Evolutionary conservation across 2,888 invertebrate genomes (phyloP).

Genomic region (Brenthis daphne): DNA sequence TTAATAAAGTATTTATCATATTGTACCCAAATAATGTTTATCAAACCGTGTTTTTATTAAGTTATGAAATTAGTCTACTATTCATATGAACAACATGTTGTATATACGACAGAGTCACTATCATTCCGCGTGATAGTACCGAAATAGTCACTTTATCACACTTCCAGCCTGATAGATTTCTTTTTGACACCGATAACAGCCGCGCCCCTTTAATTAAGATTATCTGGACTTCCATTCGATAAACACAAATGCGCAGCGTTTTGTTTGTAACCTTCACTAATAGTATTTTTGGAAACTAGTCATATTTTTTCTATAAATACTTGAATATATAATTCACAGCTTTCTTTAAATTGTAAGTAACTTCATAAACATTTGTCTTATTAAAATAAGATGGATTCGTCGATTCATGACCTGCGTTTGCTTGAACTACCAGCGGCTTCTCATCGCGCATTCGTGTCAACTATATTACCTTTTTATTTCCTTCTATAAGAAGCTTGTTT

Average conservation of each 20-base stretch:
- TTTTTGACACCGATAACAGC: constrained; percentile 48
- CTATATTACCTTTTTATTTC: constrained; percentile 24
- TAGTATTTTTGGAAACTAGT: constrained; percentile 11
- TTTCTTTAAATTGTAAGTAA: too few relatives aligned
- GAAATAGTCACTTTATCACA: constrained; percentile 28
- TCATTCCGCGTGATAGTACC: constrained; percentile 24
- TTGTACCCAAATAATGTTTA: constrained; percentile 8
- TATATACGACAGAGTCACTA: constrained; percentile 7
- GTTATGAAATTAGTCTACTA: constrained; percentile 19
- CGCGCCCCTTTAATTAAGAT: constrained; percentile 73
- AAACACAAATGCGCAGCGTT: constrained; percentile 44
- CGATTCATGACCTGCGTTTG: background rate
- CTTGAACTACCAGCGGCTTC: constrained; percentile 18
- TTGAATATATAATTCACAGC: background rate
- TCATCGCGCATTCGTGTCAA: constrained; percentile 24
- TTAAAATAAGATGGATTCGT: too few relatives aligned
- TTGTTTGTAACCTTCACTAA: constrained; percentile 15
- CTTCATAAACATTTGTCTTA: too few relatives aligned
- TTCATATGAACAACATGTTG: background rate
- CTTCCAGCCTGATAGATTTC: constrained; percentile 26
- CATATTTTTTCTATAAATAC: constrained; percentile 1
- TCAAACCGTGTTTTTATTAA: constrained; percentile 6
- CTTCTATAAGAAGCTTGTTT: background rate
- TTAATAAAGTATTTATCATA: too few relatives aligned
- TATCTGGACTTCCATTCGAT: constrained; percentile 60